Conservation (phyloP, 2,797 vertebrate species). For the Loris lydekkerianus region DNA sequence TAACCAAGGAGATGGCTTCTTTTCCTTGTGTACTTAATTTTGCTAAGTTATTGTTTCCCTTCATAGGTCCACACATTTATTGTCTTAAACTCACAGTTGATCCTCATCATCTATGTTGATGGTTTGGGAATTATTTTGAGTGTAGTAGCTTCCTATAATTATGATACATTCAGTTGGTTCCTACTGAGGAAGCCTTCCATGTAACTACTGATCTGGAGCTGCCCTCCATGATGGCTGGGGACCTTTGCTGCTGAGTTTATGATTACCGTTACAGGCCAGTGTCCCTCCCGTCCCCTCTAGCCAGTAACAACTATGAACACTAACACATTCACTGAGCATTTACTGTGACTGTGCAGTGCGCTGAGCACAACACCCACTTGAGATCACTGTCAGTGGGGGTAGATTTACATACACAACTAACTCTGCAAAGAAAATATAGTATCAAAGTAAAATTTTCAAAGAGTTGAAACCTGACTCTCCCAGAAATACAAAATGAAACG, state of each 20-base stretch:
- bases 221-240: neutral
- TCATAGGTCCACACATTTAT: neutral
- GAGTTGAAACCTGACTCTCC: neutral
- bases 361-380: neutral
- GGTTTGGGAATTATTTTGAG: constrained; percentile 4
- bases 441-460: neutral
- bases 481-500: neutral
- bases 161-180: neutral
- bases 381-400: neutral
- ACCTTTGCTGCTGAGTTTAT: neutral
- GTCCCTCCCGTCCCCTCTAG: neutral
- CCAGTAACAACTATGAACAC: neutral
- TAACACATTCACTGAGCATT: neutral
- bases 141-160: neutral
- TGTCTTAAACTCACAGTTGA: neutral
- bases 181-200: neutral
- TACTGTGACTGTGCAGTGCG: neutral
- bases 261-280: neutral
- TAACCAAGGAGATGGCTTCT: neutral
- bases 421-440: constrained; percentile 17
- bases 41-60: neutral
- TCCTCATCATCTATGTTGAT: neutral
- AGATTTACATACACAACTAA: neutral
- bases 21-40: neutral
- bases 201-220: neutral